A percentile compares a stretch with the other conserved stretches of the same genome.
Evolutionary conservation across 2,888 invertebrate species (phyloP).

Genomic region (Drosophila flavopinicola): DNA sequence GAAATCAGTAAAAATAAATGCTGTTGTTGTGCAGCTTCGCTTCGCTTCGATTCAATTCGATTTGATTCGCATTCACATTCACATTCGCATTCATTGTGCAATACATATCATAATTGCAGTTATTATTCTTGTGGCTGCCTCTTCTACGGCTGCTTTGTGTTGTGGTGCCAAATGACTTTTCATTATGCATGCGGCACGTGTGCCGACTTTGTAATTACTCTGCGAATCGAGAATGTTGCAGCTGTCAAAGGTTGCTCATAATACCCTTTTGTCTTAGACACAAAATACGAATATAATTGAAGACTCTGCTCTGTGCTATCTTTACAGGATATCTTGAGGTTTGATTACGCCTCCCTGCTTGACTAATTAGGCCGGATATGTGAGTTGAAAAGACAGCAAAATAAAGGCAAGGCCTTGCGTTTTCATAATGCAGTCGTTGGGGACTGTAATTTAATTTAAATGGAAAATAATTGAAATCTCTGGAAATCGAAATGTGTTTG

Average conservation of each 20-base stretch:
- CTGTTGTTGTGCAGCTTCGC: slow-evolving; percentile 57
- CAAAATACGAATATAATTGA: not conserved
- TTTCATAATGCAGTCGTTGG: slow-evolving; percentile 5
- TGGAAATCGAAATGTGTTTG: slow-evolving; percentile 54
- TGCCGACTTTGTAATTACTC: slow-evolving; percentile 61
- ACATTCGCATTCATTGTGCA: slow-evolving; percentile 47
- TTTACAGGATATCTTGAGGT: not conserved
- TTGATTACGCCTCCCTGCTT: not conserved
- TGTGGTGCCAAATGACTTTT: slow-evolving; percentile 55
- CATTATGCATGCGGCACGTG: slow-evolving; percentile 71
- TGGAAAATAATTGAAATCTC: slow-evolving; percentile 66
- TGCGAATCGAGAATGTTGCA: slow-evolving; percentile 11
- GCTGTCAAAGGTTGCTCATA: not conserved
- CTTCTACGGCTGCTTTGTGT: slow-evolving; percentile 3
- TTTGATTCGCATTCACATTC: slow-evolving; percentile 36
- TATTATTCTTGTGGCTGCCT: slow-evolving; percentile 44
- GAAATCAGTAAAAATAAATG: slow-evolving; percentile 74
- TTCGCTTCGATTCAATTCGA: slow-evolving; percentile 20
- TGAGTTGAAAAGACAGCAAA: slow-evolving; percentile 43
- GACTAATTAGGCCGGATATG: slow-evolving; percentile 53
- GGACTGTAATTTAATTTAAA: slow-evolving; percentile 63
- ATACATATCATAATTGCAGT: slow-evolving; percentile 55
- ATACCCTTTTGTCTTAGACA: not conserved
- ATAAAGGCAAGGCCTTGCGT: not conserved
- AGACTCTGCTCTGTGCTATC: not conserved